Conservation (phyloP, 2,113 vertebrate species). For the Rattus norvegicus region GRCr8 NC_086039.1:98384501-98385000, state of each 20-base stretch:
- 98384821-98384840: neutral
- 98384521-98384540: neutral
- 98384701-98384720: constrained; percentile 37
- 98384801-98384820: constrained; percentile 33
- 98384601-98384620: constrained; percentile 1
- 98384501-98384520: neutral
- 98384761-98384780: constrained; percentile 47
- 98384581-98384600: neutral
- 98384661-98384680: neutral
- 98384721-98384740: constrained; percentile 41
- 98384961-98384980: neutral
- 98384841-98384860: constrained; percentile 26
- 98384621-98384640: constrained; percentile 48
- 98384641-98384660: constrained; percentile 3
- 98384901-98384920: constrained; percentile 26
- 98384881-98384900: constrained; percentile 57
- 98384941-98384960: constrained; percentile 38
- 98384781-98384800: constrained; percentile 22
- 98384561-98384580: neutral
- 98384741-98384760: neutral
- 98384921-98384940: constrained; percentile 37
- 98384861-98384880: constrained; percentile 52
- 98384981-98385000: constrained; percentile 43
- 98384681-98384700: constrained; percentile 49
- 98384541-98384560: neutral